phyloP scores from a whole-genome alignment of 2,113 vertebrate species.

The Egretta garzetta region DNA sequence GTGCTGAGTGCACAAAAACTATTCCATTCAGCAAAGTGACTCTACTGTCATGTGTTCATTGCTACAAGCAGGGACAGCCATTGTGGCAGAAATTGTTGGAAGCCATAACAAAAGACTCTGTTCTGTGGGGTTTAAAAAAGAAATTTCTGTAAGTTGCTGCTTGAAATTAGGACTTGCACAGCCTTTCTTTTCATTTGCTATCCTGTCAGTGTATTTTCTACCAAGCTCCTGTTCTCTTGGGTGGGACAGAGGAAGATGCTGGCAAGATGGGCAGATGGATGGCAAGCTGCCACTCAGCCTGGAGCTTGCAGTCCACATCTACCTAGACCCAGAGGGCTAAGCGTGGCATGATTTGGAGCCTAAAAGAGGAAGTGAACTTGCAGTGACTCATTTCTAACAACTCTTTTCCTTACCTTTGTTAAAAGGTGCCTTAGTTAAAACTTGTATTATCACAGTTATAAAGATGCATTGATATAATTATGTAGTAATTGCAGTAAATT shows the following conservation, averaged over 20 bases:
- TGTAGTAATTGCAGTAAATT: not conserved
- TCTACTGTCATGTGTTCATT: not conserved
- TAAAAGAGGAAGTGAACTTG: slow-evolving; percentile 37
- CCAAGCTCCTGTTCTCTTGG: slow-evolving; percentile 4
- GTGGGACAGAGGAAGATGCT: slow-evolving; percentile 47
- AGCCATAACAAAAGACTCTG: not conserved
- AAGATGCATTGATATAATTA: slow-evolving; percentile 1
- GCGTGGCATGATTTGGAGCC: not conserved
- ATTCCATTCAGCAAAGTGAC: not conserved
- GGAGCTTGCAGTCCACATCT: slow-evolving; percentile 7
- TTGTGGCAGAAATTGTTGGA: not conserved
- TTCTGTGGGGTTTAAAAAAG: not conserved
- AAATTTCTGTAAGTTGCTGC: not conserved
- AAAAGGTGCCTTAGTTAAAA: not conserved
- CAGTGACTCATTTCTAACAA: slow-evolving; percentile 15
- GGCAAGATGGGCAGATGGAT: slow-evolving; percentile 64
- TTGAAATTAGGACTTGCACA: not conserved
- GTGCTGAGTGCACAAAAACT: not conserved
- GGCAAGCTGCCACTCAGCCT: slow-evolving; percentile 67
- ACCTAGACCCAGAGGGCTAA: slow-evolving; percentile 27
- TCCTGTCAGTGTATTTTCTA: slow-evolving; percentile 35
- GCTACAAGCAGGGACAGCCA: not conserved
- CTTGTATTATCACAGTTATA: not conserved
- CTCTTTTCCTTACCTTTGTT: not conserved
- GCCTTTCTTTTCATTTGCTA: not conserved